Evolutionary conservation across 2,797 vertebrate species (phyloP).

Genomic region (Salmo trutta): DNA sequence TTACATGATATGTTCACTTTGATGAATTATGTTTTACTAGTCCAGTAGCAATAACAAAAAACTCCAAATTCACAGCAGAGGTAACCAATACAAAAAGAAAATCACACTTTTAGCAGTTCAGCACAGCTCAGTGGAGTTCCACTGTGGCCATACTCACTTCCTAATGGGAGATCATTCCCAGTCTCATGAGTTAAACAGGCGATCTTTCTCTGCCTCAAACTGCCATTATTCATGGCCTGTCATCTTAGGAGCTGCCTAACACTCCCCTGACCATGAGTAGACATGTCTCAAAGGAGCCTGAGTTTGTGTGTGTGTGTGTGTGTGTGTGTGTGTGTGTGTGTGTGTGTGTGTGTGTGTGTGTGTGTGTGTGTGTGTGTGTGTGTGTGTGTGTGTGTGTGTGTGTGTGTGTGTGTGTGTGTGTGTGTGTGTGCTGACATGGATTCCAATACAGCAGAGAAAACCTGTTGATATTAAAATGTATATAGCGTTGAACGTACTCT

Average conservation of each 20-base stretch:
- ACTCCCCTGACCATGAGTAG: constrained; percentile 37
- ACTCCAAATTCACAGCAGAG: not conserved
- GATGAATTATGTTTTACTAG: too few relatives aligned
- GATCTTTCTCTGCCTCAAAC: constrained; percentile 48
- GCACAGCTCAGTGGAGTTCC: constrained; percentile 21
- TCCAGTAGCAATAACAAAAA: not conserved
- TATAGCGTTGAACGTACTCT: not conserved
- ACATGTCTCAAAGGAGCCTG: constrained; percentile 35
- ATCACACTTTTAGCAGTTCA: not conserved
- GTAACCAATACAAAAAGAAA: not conserved
- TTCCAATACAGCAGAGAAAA: not conserved
- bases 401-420: constrained; percentile 13
- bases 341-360: not conserved
- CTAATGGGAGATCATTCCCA: constrained; percentile 54
- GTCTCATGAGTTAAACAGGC: constrained; percentile 35
- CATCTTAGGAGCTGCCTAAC: constrained; percentile 46
- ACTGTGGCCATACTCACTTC: constrained; percentile 40
- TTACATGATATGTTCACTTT: not conserved
- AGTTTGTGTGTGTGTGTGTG: constrained; percentile 20
- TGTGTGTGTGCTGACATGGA: not conserved
- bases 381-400: too few relatives aligned
- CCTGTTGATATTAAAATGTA: not conserved
- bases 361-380: too few relatives aligned
- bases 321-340: constrained; percentile 11
- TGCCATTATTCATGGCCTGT: constrained; percentile 61